A percentile compares a stretch with the other conserved stretches of the same genome.
These are phyloP conservation scores for Idaea biselata DNA, from an alignment of 2,888 invertebrate genomes.

Conservation along the genomic window DNA sequence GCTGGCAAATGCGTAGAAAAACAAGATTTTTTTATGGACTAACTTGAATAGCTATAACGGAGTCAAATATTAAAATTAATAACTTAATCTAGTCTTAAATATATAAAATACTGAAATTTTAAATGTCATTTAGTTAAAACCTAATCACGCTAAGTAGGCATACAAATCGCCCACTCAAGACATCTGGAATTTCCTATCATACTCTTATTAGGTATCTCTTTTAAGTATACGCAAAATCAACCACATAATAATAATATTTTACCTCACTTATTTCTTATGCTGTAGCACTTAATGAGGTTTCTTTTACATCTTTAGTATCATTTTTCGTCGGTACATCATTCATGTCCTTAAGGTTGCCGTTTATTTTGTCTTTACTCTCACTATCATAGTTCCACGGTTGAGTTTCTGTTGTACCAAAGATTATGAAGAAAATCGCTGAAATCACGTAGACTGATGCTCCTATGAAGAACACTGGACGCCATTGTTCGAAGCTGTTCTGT, in stretches of 20 bases:
- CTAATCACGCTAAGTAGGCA: neutral
- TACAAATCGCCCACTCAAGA: neutral
- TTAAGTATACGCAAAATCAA: constrained; percentile 1
- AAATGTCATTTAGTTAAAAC: neutral
- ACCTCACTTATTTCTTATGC: neutral
- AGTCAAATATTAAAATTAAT: constrained; percentile 8
- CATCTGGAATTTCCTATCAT: neutral
- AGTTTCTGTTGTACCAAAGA: constrained; percentile 85
- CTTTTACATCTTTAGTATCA: constrained; percentile 54
- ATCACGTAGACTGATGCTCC: constrained; percentile 86
- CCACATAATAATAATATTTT: neutral
- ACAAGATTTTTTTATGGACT: constrained; percentile 7
- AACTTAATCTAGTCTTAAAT: constrained; percentile 9
- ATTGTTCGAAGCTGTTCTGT: constrained; percentile 86
- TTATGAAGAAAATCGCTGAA: constrained; percentile 84
- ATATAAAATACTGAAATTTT: constrained; percentile 11
- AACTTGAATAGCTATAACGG: neutral
- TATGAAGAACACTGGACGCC: constrained; percentile 87
- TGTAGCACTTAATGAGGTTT: constrained; percentile 55
- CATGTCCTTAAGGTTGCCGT: constrained; percentile 48
- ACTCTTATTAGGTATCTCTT: neutral
- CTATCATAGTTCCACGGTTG: constrained; percentile 84
- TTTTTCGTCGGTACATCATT: constrained; percentile 41
- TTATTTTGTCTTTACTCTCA: constrained; percentile 42
- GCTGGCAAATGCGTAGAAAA: constrained; percentile 10